Evolutionary conservation across 2,797 vertebrate genomes (phyloP), one percentile per base, ranked within the genome.

Genomic region (Zalophus californianus): DNA sequence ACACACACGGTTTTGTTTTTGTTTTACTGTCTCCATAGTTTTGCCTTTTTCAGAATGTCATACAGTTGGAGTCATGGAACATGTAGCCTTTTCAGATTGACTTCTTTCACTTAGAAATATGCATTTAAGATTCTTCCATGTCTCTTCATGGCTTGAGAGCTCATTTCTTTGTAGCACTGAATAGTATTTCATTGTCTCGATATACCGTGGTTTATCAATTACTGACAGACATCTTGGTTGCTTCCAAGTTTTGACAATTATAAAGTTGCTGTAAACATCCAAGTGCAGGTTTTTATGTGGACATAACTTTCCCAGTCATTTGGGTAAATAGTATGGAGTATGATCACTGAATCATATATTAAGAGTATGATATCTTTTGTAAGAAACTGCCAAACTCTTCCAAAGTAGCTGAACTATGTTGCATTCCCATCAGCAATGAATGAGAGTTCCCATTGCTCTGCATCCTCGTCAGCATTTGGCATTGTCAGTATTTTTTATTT

Each of bases 221-320:
- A 41, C 50, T 12, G 52, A 90, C 68, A 50, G 60, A 77, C 60
- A 60, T 78, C 62, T 78, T 78, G 88, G 41, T 85, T 90, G 79
- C 48, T 90, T 90, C 93, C 80, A 79, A 68, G 52, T 90, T 90
- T 84, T 5, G 20, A n/a, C n/a, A 90, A 70, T 78, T 78, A 58
- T 85, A 75, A 90, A 95, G 62, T 91, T 95, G 44, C 60, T 70
- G 2, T 86, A 70, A 95, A 60, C 20, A 79, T 78, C 48, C 68
- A 29, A 52, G 32, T 70, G 72, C 41, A 52, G 60, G 18, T 85
- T 79, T 95, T 80, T 86, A n/a, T 86, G 52, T 41, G 41, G 62
- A 38, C 38, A 38, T 4, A 38, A 44, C 44, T 44, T 44, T 44
- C 44, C 44, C 44, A 44, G 44, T 44, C 44, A n/a, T 86, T 60